Percentiles rank a stretch among this genome's conserved stretches.
Conservation (phyloP, 2,113 vertebrate species). For the Sardina pilchardus region DNA sequence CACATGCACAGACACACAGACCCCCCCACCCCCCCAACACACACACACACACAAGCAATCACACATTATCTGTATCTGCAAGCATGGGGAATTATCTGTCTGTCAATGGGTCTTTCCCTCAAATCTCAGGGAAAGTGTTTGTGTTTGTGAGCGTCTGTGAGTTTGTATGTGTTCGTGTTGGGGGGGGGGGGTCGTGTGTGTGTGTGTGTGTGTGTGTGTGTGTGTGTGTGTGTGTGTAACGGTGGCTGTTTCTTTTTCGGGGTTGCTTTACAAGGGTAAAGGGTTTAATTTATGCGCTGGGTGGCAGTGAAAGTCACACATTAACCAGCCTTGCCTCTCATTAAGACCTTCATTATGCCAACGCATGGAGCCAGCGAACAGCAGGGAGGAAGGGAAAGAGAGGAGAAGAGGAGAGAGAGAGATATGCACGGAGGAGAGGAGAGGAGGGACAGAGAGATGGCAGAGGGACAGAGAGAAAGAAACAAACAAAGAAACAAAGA, state of each 20-base stretch:
- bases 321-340: background rate
- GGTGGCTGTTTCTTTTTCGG: background rate
- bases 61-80: no score
- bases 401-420: background rate
- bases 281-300: background rate
- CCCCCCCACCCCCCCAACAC: no score
- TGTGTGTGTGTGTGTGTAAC: background rate
- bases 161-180: background rate
- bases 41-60: background rate
- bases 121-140: background rate
- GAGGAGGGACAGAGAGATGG: background rate
- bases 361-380: background rate
- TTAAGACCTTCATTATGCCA: background rate
- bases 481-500: background rate
- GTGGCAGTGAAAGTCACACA: slow-evolving; percentile 16
- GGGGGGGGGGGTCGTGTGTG: no score
- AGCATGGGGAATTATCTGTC: background rate
- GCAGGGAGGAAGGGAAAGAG: background rate
- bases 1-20: no score
- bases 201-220: background rate
- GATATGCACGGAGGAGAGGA: background rate
- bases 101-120: background rate
- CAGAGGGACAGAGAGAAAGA: background rate
- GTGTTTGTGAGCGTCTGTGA: background rate
- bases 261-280: background rate